phyloP scores from a whole-genome alignment of 2,888 invertebrate species.

The Campoletis raptor region DNA sequence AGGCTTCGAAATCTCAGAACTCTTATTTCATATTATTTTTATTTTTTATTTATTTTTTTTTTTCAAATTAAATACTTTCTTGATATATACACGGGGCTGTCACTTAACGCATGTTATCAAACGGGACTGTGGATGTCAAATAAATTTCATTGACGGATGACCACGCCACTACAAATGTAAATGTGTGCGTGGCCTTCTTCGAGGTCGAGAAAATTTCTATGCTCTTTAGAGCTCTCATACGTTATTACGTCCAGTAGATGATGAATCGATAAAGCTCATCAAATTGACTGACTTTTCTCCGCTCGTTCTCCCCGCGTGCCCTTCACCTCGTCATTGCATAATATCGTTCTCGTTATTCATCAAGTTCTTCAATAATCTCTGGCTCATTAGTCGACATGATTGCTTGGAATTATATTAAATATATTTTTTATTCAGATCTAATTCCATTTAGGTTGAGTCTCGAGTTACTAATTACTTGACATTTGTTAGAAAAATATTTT shows the following conservation, averaged over 20 bases:
- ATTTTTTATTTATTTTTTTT: not conserved
- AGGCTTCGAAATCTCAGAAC: slow-evolving; percentile 52
- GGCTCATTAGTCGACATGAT: not conserved
- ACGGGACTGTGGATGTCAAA: slow-evolving; percentile 53
- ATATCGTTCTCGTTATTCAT: slow-evolving; percentile 37
- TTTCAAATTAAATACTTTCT: slow-evolving; percentile 4
- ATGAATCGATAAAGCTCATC: slow-evolving; percentile 67
- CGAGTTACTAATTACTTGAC: not conserved
- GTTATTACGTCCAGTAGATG: slow-evolving; percentile 57
- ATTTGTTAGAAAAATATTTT: not conserved
- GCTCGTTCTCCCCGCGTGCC: not conserved
- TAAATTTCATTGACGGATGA: slow-evolving; percentile 62
- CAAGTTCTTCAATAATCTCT: not conserved
- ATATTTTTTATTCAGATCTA: not conserved
- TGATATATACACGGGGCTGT: slow-evolving; percentile 37
- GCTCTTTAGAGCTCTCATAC: not conserved
- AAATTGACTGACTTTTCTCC: slow-evolving; percentile 50
- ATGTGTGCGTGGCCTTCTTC: slow-evolving; percentile 40
- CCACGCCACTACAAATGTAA: slow-evolving; percentile 3
- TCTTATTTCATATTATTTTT: slow-evolving; percentile 30
- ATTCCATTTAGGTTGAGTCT: not conserved
- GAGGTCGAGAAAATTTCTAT: slow-evolving; percentile 43
- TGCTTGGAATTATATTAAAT: not conserved
- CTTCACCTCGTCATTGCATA: slow-evolving; percentile 46
- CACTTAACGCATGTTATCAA: slow-evolving; percentile 64